These are phyloP conservation scores for Magallana nippona DNA, from an alignment of 2,888 invertebrate genomes.

Conservation along the genomic window DNA sequence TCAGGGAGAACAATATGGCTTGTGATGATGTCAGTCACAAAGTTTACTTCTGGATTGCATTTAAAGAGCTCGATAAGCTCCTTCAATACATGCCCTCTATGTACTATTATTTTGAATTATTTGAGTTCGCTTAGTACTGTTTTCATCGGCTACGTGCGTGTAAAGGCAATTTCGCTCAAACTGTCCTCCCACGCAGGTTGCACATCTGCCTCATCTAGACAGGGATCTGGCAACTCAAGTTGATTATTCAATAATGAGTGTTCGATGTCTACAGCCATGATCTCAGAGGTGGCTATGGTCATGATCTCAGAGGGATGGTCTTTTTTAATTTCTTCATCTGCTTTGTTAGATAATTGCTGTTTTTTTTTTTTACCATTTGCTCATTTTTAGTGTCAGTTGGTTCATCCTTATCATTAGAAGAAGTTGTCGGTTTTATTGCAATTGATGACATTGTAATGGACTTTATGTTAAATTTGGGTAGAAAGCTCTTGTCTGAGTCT, in stretches of 20 bases:
- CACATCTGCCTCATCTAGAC: neutral
- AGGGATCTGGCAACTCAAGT: neutral
- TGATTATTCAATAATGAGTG: neutral
- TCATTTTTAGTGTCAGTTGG: no score
- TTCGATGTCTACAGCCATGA: no score
- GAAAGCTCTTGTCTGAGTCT: no score
- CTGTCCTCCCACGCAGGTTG: neutral
- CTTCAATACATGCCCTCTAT: slow-evolving; percentile 36
- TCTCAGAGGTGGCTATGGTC: no score
- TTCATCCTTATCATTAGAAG: no score
- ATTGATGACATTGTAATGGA: no score
- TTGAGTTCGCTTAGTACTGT: slow-evolving; percentile 16
- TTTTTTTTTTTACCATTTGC: no score
- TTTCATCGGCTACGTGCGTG: slow-evolving; percentile 9
- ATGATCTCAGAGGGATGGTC: no score
- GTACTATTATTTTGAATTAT: slow-evolving; percentile 39
- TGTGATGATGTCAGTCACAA: slow-evolving; percentile 23
- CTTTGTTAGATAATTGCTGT: no score
- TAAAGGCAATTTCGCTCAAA: slow-evolving; percentile 39
- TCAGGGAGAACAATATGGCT: slow-evolving; percentile 36
- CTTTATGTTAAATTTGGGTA: no score
- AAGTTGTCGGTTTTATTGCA: no score
- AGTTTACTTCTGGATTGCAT: neutral
- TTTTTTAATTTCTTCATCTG: no score
- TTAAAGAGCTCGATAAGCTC: slow-evolving; percentile 22